Evolutionary conservation across 2,888 invertebrate species (phyloP).

Genomic region (Erebia epiphron): DNA sequence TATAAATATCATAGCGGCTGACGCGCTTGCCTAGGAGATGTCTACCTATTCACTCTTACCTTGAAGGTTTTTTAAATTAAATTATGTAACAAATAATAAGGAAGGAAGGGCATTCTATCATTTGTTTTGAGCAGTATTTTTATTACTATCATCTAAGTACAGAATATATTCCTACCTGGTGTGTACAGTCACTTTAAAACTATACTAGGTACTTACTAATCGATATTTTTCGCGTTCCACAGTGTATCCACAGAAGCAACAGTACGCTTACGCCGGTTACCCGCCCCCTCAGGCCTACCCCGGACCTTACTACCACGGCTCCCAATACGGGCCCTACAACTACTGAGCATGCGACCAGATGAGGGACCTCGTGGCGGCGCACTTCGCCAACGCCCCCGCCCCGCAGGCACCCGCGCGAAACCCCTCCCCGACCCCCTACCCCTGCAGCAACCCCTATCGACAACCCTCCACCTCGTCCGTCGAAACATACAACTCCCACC

Average conservation of each 20-base stretch:
- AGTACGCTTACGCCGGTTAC: slow-evolving; percentile 95
- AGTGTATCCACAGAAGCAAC: slow-evolving; percentile 98
- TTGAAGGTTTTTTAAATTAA: too few species aligned
- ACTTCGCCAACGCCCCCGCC: slow-evolving; percentile 73
- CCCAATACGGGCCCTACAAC: slow-evolving; percentile 96
- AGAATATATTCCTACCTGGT: neutral
- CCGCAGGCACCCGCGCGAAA: slow-evolving; percentile 77
- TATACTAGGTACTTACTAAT: slow-evolving; percentile 8
- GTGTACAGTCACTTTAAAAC: neutral
- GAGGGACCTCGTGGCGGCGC: slow-evolving; percentile 77
- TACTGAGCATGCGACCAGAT: slow-evolving; percentile 87
- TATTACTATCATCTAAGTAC: too few species aligned
- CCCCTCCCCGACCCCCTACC: slow-evolving; percentile 62
- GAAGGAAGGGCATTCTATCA: too few species aligned
- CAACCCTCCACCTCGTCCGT: slow-evolving; percentile 52
- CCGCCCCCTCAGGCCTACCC: slow-evolving; percentile 92
- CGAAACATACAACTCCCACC: slow-evolving; percentile 76
- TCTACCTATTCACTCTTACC: too few species aligned
- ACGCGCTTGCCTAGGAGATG: too few species aligned
- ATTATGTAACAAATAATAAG: too few species aligned
- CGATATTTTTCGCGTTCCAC: slow-evolving; percentile 48
- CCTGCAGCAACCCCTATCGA: slow-evolving; percentile 40
- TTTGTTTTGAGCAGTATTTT: too few species aligned
- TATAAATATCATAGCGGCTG: too few species aligned
- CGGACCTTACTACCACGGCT: slow-evolving; percentile 94